Evolutionary conservation across 2,888 invertebrate species (phyloP), one percentile per base, ranked within the genome.

Genomic region (Stegophylla sp.): DNA sequence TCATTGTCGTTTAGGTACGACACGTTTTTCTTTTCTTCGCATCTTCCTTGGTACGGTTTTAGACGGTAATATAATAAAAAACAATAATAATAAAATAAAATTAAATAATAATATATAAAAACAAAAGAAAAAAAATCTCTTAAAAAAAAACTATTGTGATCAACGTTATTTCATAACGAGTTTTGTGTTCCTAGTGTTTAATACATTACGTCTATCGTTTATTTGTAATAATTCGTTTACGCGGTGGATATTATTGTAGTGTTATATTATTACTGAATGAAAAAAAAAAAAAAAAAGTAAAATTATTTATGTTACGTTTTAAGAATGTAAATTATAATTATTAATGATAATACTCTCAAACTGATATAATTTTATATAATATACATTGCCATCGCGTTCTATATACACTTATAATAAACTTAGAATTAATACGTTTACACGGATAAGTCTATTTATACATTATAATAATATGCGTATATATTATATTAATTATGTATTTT

Each of bases 161-260:
- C 56, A 43, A 67, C 67, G 45, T 69, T 77, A 77, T 77, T 67
- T 45, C 67, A 45, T 77, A 67, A 77, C 56, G 77, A 66, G 53
- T 67, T 77, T 77, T 77, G 77, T 77, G 77, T 77, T 77, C 67
- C 77, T 77, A 77, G 77, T 67, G n/a, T 67, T 67, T 77, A 67
- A 66, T 45, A 56, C 28, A 56, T 77, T 45, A 56, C 28, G 56
- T 77, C 59, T 67, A 45, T 77, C 43, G 28, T 74, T 61, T 48
- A 61, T 48, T 20, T 12, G n/a, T n/a, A n/a, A n/a, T n/a, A n/a
- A n/a, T 74, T 56, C n/a, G 28, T 74, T 61, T 48, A n/a, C 56
- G 43, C 23, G 28, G 28, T 26, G 12, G 26, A 43, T 43, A 43
- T 43, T 59, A 43, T 43, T 59, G 74, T 75, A 75, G 74, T 64